Conservation (phyloP, 2,888 invertebrate species). For the Zele albiditarsus region DNA sequence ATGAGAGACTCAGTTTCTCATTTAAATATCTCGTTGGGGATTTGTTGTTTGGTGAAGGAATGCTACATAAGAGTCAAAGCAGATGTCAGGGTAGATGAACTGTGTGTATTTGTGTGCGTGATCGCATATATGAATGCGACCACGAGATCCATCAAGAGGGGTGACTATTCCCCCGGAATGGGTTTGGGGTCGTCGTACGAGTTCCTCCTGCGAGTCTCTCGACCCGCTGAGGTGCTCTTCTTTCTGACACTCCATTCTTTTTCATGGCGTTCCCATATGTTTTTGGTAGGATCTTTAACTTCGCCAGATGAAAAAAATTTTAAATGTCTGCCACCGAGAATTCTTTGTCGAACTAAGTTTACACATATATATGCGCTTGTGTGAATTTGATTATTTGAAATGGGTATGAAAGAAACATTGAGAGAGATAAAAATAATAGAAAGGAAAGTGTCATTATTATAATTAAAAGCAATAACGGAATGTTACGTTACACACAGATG, state of each 20-base stretch:
- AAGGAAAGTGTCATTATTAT: background rate
- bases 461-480: too few species aligned
- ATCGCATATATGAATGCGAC: conserved; percentile 15
- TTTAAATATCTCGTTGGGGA: too few species aligned
- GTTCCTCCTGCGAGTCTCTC: conserved; percentile 67
- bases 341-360: background rate
- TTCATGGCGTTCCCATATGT: conserved; percentile 42
- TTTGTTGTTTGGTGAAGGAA: background rate
- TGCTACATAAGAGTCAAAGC: conserved; percentile 15
- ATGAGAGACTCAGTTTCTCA: too few species aligned
- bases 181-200: conserved; percentile 69
- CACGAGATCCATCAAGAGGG: conserved; percentile 46
- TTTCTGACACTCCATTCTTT: conserved; percentile 30
- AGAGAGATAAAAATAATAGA: background rate
- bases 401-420: too few species aligned
- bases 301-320: background rate
- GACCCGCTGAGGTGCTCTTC: conserved; percentile 67
- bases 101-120: conserved; percentile 12
- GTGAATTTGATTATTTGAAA: background rate
- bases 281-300: conserved; percentile 10
- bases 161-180: conserved; percentile 50
- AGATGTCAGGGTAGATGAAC: conserved; percentile 25
- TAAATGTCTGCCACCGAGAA: conserved; percentile 16
- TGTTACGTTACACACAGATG: too few species aligned
- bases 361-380: background rate